Evolutionary conservation across 2,797 vertebrate species (phyloP), one percentile per base, ranked within the genome.

Genomic region (Distichodus sexfasciatus): DNA sequence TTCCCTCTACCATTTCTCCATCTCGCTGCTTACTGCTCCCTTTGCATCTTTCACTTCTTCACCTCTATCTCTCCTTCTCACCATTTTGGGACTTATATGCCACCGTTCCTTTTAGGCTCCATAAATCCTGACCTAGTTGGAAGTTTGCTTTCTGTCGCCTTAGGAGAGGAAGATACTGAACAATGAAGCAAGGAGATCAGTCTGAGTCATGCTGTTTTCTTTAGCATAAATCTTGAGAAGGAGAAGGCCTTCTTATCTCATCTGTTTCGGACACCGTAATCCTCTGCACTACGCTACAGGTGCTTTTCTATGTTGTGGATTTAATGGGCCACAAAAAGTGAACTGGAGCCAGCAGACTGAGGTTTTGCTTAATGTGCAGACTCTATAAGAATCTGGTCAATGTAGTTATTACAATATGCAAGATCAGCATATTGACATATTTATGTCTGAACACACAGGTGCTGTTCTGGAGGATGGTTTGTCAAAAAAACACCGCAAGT

Each of bases 101-200:
- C 69, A 51, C 48, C 59, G 67, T 69, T 74, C 65, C 50, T 72
- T 77, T 78, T 65, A 78, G 61, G 67, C 70, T 72, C 73, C 75
- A 80, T 75, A 82, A 74, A 77, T 74, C 15, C 26, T 84, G 84
- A 85, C 85, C 85, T 80, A 86, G 73, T 81, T 85, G 77, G 76
- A 78, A 44, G 66, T 67, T 31, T 69, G 77, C 76, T 74, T 79
- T 72, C 72, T 67, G 61, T 79, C 72, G 76, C 84, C 81, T 33
- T 38, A 75, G 77, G 85, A 76, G 50, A 77, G 58, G 69, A 67
- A 66, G 69, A 57, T 15, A 44, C 29, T 58, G 51, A 43, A 63
- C 17, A 43, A 68, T 26, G 41, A 66, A 73, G n/a, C 44, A 41
- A 24, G 0, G 44, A 36, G 44, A 65, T 15, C 26, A 24, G 19